phyloP scores from a whole-genome alignment of 2,888 invertebrate species.

The Luperina testacea region DNA sequence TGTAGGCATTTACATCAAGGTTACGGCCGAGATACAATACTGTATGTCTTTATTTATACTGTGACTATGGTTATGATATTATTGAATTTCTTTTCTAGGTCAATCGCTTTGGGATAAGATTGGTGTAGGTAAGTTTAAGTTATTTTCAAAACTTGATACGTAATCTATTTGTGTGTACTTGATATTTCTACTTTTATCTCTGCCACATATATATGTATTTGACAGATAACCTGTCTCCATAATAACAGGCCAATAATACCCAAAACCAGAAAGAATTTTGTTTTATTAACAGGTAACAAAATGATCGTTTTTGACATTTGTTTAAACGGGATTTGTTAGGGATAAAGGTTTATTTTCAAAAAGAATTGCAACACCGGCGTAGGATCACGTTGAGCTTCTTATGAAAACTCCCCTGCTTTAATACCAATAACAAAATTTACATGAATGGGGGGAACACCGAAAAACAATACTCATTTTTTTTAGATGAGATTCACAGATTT shows the following conservation, averaged over 20 bases:
- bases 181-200: conserved; percentile 8
- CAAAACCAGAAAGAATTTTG: neutral
- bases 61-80: neutral
- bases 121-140: conserved; percentile 35
- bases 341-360: neutral
- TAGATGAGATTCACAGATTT: neutral
- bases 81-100: conserved; percentile 14
- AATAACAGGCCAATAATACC: conserved; percentile 12
- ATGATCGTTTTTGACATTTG: neutral
- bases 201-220: conserved; percentile 9
- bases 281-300: conserved; percentile 10
- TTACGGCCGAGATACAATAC: too few species aligned
- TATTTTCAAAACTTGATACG: conserved; percentile 25
- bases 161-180: neutral
- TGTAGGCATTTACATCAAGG: too few species aligned
- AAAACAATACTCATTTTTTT: neutral
- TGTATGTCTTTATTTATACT: too few species aligned
- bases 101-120: conserved; percentile 7
- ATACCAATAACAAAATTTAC: neutral
- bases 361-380: neutral
- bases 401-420: neutral
- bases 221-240: conserved; percentile 20
- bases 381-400: neutral
- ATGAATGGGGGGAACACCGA: neutral
- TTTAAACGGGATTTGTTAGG: neutral